phyloP scores from a whole-genome alignment of 2,888 invertebrate genomes.

The Mythimna lalbum region DNA sequence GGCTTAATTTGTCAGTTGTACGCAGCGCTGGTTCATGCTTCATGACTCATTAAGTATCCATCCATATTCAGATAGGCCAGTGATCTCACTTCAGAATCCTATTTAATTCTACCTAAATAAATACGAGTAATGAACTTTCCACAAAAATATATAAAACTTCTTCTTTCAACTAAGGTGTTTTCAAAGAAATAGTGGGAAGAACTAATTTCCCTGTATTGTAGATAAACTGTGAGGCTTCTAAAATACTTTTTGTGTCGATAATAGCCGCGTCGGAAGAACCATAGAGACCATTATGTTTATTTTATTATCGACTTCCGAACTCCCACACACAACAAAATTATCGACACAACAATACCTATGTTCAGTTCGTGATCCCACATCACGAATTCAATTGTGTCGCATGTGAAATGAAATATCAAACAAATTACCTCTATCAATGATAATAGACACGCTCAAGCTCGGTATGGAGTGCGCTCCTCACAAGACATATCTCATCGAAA shows the following conservation, averaged over 20 bases:
- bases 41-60: neutral
- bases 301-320: slow-evolving; percentile 36
- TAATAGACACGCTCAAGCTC: slow-evolving; percentile 71
- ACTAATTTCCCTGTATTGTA: neutral
- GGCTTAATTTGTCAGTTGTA: slow-evolving; percentile 20
- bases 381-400: slow-evolving; percentile 54
- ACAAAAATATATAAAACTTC: neutral
- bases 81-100: neutral
- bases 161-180: neutral
- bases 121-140: neutral
- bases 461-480: slow-evolving; percentile 64
- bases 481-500: slow-evolving; percentile 67
- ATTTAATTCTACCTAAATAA: neutral
- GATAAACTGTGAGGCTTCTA: neutral
- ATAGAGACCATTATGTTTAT: slow-evolving; percentile 20
- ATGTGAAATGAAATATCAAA: slow-evolving; percentile 73
- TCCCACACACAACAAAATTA: slow-evolving; percentile 46
- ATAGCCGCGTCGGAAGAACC: slow-evolving; percentile 1
- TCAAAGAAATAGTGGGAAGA: neutral
- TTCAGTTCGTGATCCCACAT: slow-evolving; percentile 57
- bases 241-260: slow-evolving; percentile 8
- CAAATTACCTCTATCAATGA: slow-evolving; percentile 73
- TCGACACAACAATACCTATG: slow-evolving; percentile 48
- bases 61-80: neutral
- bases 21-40: neutral